These are phyloP conservation scores for Drosophila nr. perissopoda DNA, from an alignment of 2,888 invertebrate species.

Conservation along the genomic window DNA sequence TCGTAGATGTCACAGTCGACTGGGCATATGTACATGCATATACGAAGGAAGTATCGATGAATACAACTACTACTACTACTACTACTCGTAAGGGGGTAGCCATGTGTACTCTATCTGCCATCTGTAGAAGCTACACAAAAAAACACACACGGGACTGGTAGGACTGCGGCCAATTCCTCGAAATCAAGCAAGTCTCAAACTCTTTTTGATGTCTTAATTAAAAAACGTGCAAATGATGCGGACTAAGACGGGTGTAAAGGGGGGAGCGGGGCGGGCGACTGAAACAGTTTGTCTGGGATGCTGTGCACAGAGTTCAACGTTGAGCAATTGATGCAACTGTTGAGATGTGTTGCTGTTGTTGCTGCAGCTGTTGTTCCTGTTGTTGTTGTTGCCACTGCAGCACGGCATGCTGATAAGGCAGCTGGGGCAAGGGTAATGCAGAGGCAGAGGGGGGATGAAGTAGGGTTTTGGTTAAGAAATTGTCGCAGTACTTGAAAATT, in stretches of 20 bases:
- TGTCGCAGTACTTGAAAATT: slow-evolving; percentile 80
- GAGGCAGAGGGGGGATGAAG: background rate
- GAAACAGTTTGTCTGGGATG: slow-evolving; percentile 33
- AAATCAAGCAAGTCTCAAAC: slow-evolving; percentile 79
- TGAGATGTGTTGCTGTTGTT: slow-evolving; percentile 74
- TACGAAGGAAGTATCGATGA: slow-evolving; percentile 35
- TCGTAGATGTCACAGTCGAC: slow-evolving; percentile 56
- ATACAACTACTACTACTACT: slow-evolving; percentile 29
- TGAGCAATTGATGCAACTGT: slow-evolving; percentile 82
- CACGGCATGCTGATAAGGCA: slow-evolving; percentile 74
- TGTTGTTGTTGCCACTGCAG: slow-evolving; percentile 52
- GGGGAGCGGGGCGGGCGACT: background rate
- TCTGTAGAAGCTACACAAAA: slow-evolving; percentile 67
- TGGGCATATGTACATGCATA: slow-evolving; percentile 8
- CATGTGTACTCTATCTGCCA: slow-evolving; percentile 68
- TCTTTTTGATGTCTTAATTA: slow-evolving; percentile 81
- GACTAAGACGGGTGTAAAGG: slow-evolving; percentile 12
- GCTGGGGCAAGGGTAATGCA: background rate
- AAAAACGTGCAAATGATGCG: slow-evolving; percentile 79
- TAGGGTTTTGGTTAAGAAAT: slow-evolving; percentile 58
- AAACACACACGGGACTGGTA: slow-evolving; percentile 27
- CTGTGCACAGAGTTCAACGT: slow-evolving; percentile 75
- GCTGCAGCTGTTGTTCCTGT: slow-evolving; percentile 29
- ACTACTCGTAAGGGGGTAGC: slow-evolving; percentile 39
- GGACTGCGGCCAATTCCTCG: slow-evolving; percentile 73